Percentiles rank a stretch among this genome's conserved stretches.
phyloP scores from a whole-genome alignment of 2,113 vertebrate species.

The Ahaetulla prasina region DNA sequence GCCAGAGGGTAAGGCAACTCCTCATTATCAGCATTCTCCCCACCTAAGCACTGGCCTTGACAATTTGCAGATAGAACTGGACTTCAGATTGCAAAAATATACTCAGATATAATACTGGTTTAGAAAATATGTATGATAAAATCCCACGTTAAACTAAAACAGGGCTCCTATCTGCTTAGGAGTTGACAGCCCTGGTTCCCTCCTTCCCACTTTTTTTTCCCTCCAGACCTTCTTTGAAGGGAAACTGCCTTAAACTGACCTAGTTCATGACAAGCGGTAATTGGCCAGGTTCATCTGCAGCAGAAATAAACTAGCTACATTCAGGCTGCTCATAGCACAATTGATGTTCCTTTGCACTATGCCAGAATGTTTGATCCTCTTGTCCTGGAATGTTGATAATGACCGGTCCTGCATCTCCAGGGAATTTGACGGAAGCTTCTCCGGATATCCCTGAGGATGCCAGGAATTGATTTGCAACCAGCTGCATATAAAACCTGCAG shows the following conservation, averaged over 20 bases:
- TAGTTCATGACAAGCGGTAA: background rate
- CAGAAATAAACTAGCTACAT: background rate
- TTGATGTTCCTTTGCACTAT: background rate
- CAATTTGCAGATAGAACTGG: background rate
- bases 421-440: background rate
- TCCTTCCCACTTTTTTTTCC: background rate
- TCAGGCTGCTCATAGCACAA: background rate
- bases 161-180: background rate
- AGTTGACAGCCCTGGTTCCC: background rate
- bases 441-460: background rate
- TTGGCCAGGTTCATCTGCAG: background rate
- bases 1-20: slow-evolving; percentile 84
- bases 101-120: background rate
- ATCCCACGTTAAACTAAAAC: background rate
- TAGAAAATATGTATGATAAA: background rate
- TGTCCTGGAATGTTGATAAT: background rate
- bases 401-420: background rate
- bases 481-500: background rate
- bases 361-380: background rate
- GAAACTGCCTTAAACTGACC: background rate
- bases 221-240: background rate
- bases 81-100: background rate
- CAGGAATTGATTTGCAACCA: background rate
- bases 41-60: background rate
- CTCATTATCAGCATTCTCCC: background rate